Evolutionary conservation across 2,113 vertebrate species (phyloP), one percentile per base, ranked within the genome.

Genomic region (Butorides virescens): DNA sequence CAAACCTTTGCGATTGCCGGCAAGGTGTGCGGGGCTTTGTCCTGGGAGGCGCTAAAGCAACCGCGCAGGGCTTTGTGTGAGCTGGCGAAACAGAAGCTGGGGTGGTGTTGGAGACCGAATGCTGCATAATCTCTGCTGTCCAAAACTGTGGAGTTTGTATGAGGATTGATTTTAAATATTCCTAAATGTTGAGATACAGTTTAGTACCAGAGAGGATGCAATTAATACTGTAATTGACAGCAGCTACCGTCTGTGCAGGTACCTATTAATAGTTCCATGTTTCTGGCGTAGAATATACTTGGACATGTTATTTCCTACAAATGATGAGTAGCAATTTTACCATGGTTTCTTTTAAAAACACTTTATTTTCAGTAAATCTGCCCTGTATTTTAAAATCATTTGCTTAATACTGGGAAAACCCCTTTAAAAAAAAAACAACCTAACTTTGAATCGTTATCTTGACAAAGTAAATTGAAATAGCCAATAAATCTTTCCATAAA

Each of bases 221-320:
- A 68, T 74, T 52, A 36, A 13, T 23, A 5, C 15, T 30, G 8
- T 19, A n/a, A 10, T 25, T 27, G 15, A 37, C 66, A 17, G 14
- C 52, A 39, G 68, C 67, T 30, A 2, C 58, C 4, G 1, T 25
- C 44, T 27, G 0, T 61, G 67, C 6, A 1, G 3, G 9, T 26
- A 9, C 50, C 42, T 44, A 3, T 26, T 15, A 10, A 8, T 32
- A 67, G 50, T 25, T 18, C 4, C 13, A 9, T 30, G 49, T 15
- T 50, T 66, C 29, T 14, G 53, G 21, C 12, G 23, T 8, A 11
- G 53, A 22, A 13, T 15, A 4, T 6, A 34, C 21, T 15, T 21
- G 6, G 37, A 27, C 53, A 27, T 16, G 1, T 66, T 34, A 29
- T 92, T 75, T 80, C 49, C 61, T 59, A 42, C 39, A 53, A 46